These are phyloP conservation scores for Drosophila grimshawi DNA, from an alignment of 1,140 invertebrate species.

Conservation along the genomic window DNA sequence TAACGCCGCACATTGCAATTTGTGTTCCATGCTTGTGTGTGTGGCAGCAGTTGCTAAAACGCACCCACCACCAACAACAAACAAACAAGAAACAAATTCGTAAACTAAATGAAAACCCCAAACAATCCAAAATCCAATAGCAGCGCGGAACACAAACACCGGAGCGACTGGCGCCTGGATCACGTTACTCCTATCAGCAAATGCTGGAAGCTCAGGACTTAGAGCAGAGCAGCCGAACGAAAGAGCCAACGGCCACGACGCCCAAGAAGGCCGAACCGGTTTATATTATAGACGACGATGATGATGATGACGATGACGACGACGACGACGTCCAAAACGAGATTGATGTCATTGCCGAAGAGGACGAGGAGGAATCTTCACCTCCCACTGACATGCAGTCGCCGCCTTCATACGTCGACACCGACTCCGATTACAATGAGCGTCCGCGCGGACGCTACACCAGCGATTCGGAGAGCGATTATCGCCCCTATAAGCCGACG, in stretches of 20 bases:
- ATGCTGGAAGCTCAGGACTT: conserved; percentile 66
- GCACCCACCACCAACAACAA: conserved; percentile 12
- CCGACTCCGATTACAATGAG: conserved; percentile 75
- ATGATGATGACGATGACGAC: conserved; percentile 64
- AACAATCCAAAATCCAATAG: conserved; percentile 61
- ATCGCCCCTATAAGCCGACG: conserved; percentile 58
- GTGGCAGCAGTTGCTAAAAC: conserved; percentile 7
- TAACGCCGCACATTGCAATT: conserved; percentile 61
- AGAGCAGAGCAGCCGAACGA: background rate
- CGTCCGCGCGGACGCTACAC: conserved; percentile 67
- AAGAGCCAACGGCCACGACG: conserved; percentile 17
- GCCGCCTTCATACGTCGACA: conserved; percentile 69
- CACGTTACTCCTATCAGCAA: conserved; percentile 72
- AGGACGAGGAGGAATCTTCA: conserved; percentile 55
- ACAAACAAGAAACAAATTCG: conserved; percentile 25
- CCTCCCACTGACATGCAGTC: conserved; percentile 62
- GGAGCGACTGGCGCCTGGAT: conserved; percentile 56
- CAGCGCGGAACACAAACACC: conserved; percentile 74
- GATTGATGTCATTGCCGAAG: conserved; percentile 47
- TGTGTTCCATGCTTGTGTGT: conserved; percentile 54
- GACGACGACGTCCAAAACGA: conserved; percentile 61
- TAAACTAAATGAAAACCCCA: conserved; percentile 49
- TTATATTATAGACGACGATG: conserved; percentile 79
- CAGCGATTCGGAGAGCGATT: conserved; percentile 81
- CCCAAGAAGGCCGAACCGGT: conserved; percentile 74